Base-by-base conservation (phyloP, 1,140 invertebrate genomes). In the Pachypeltis micranthus region DNA sequence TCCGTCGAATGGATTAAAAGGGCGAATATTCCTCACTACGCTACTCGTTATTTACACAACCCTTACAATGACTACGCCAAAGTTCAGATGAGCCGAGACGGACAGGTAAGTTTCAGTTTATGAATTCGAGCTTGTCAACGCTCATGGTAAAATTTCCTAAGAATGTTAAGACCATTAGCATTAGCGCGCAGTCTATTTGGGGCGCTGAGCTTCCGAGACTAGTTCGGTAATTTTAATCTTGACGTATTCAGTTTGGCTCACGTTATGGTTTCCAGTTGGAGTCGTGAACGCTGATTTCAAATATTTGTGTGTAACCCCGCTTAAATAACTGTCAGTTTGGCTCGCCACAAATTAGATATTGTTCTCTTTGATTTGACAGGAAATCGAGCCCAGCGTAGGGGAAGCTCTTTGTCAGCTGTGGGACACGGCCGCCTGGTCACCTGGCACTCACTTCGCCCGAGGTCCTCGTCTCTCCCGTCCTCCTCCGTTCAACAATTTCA, bases 1-100 rank as follows among this genome's bases (percentile, higher is more conserved):
- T 69, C 70, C 26, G 70, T 80, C 28, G 74, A 79, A 59, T 80
- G 79, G 79, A 67, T 80, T 1, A 79, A 78, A 68, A 72, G 74
- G 62, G 73, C 69, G 4, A 77, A 76, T 63, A 67, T 81, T n/a
- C 74, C 77, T 44, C 80, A 79, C 68, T 75, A 78, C 68, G 73
- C 69, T 21, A 75, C 76, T 3, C 70, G 77, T 16, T 74, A 78
- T 65, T 67, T 80, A 2, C 65, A 73, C 23, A 80, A 80, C 68
- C 74, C 78, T n/a, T 78, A 74, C 72, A 78, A 78, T 68, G 78
- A 80, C 47, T 76, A 77, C 69, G 72, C 74, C 44, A 60, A 61
- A 57, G 76, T 80, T 12, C 77, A 79, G 58, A 71, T 74, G 34
- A 77, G 77, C 57, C 68, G 77, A 63, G 79, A 80, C 74, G 79